phyloP scores from a whole-genome alignment of 1,140 invertebrate species.

The Amphibalanus amphitrite region DNA sequence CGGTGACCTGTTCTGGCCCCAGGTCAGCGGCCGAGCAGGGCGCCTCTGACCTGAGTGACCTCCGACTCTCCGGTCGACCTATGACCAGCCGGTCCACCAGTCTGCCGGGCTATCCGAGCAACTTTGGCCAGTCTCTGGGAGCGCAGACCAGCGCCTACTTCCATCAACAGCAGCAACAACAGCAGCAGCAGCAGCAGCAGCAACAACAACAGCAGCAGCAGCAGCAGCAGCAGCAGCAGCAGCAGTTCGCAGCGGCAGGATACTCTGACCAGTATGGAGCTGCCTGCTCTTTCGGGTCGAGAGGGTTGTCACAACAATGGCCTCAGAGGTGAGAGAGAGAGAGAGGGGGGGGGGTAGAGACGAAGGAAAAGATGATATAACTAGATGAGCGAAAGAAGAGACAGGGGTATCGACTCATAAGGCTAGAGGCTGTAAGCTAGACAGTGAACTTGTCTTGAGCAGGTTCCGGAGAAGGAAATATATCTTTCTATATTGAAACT shows the following conservation, averaged over 20 bases:
- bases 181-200: too few species aligned
- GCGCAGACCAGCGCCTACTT: neutral
- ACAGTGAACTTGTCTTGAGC: too few species aligned
- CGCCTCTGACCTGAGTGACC: neutral
- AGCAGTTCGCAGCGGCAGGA: too few species aligned
- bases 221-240: neutral
- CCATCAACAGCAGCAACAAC: neutral
- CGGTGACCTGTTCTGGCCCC: neutral
- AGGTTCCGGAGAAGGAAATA: too few species aligned
- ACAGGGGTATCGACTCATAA: too few species aligned
- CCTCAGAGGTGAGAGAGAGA: neutral
- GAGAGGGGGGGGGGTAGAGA: too few species aligned
- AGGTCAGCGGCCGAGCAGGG: neutral
- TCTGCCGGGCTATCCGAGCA: neutral
- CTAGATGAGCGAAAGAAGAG: too few species aligned
- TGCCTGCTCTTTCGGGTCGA: neutral
- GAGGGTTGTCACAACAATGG: neutral
- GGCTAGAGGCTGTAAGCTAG: too few species aligned
- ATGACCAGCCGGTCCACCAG: neutral
- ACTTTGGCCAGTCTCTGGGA: neutral
- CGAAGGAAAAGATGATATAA: too few species aligned
- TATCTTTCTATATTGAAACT: too few species aligned
- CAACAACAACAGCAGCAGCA: too few species aligned
- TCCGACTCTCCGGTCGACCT: too few species aligned
- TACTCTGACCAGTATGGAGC: neutral